phyloP scores from a whole-genome alignment of 2,113 vertebrate species.

The Heliornis fulica region DNA sequence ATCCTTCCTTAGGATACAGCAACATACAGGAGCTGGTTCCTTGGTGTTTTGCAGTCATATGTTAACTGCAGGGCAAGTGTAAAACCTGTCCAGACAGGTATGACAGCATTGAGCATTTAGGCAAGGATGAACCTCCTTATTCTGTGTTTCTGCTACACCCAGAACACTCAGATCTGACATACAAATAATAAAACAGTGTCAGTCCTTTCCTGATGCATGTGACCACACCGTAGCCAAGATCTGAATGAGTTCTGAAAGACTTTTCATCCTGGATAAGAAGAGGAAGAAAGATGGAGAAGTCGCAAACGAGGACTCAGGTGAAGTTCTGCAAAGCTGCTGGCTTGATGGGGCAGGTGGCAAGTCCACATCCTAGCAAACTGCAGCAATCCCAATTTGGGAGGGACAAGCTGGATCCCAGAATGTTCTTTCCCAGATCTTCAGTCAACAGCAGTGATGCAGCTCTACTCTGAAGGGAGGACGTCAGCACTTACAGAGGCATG shows the following conservation, averaged over 20 bases:
- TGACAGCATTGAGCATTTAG: background rate
- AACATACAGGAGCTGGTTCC: background rate
- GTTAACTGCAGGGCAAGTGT: background rate
- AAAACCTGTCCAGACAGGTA: background rate
- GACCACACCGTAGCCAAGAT: background rate
- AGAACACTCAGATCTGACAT: background rate
- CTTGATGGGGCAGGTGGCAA: background rate
- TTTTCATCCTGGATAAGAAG: background rate
- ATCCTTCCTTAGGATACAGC: background rate
- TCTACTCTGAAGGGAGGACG: background rate
- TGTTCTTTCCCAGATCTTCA: background rate
- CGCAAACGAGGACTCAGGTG: accelerated
- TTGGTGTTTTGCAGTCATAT: background rate
- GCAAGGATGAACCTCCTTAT: background rate
- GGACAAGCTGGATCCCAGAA: background rate
- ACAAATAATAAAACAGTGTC: background rate
- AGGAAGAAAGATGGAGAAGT: background rate
- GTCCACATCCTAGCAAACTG: accelerated
- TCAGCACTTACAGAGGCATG: background rate
- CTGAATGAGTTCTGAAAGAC: background rate
- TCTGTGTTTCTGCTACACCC: background rate
- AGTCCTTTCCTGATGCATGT: background rate
- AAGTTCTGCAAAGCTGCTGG: background rate
- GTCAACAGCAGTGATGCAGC: background rate
- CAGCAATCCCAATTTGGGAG: accelerated